Base-by-base conservation (phyloP, 2,797 vertebrate genomes). In the Enteromius mattozi region DNA sequence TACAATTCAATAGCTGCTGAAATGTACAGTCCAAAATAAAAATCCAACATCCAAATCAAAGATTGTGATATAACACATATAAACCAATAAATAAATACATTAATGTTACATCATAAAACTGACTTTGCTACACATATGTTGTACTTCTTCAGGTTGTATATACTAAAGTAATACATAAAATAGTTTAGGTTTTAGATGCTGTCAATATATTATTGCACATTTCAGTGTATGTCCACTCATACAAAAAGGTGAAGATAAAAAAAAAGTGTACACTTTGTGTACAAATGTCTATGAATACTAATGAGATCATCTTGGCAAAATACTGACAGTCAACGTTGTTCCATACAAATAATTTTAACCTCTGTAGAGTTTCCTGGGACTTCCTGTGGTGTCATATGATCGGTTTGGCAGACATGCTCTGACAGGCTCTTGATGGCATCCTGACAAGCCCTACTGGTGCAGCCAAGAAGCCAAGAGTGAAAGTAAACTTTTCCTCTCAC, bases 331-430 rank as follows among this genome's bases (percentile, higher is more conserved):
- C 14, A 14, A 2, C 63, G 47, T 70, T 68, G 82, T 82, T 88
- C 80, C 65, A 65, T 40, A 51, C 77, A 84, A 81, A 74, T 83
- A 61, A 76, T 54, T 78, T 59, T 59, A 77, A 76, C 42, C 81
- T 80, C 81, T 35, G 65, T 42, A 74, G 35, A 81, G 61, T 80
- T 84, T 82, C 81, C 68, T 37, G 66, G 81, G 83, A 81, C 78
- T 80, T 89, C 87, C 89, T 68, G 51, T 61, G 14, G 74, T 79
- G 78, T 84, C 80, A 79, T 81, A 82, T 82, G 86, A 81, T 68
- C 70, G 3, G 66, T 80, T 81, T 86, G 80, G 77, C 78, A 78
- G 78, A 75, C 74, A 78, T 72, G 87, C 80, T 78, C 79, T 81
- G 81, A 79, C 85, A 80, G 82, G 68, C 74, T 89, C 79, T 66